These are phyloP conservation scores for Boleophthalmus pectinirostris DNA, from an alignment of 2,113 vertebrate genomes.

Conservation along the genomic window DNA sequence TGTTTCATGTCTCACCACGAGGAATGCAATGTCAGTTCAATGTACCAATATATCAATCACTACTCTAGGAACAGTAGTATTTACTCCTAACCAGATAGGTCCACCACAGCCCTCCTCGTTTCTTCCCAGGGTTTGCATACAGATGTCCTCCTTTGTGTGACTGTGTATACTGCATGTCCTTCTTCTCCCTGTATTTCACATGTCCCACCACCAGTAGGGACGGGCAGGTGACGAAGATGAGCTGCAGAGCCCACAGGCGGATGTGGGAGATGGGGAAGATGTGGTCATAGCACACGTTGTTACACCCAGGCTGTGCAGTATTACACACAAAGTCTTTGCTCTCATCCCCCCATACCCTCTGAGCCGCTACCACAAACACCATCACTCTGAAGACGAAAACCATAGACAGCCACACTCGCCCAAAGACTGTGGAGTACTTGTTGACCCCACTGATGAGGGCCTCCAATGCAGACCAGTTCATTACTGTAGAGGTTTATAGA, in stretches of 20 bases:
- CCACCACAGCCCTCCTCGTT: slow-evolving; percentile 92
- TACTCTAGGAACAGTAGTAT: neutral
- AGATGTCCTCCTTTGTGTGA: slow-evolving; percentile 38
- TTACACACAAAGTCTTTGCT: slow-evolving; percentile 92
- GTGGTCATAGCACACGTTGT: slow-evolving; percentile 87
- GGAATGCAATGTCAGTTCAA: neutral
- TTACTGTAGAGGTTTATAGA: slow-evolving; percentile 46
- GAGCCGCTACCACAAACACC: slow-evolving; percentile 90
- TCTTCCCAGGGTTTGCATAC: slow-evolving; percentile 84
- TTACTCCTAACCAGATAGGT: slow-evolving; percentile 82
- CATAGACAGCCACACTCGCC: slow-evolving; percentile 92
- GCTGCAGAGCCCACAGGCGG: slow-evolving; percentile 93
- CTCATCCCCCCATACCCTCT: slow-evolving; percentile 89
- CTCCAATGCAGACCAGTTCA: slow-evolving; percentile 89
- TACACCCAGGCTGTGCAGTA: slow-evolving; percentile 88
- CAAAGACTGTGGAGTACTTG: slow-evolving; percentile 90
- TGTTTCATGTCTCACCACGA: too few species aligned
- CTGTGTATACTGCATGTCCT: slow-evolving; percentile 64
- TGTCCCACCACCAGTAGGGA: slow-evolving; percentile 91
- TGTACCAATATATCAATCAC: neutral
- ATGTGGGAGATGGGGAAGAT: slow-evolving; percentile 93
- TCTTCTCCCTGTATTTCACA: slow-evolving; percentile 86
- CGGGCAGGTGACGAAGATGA: slow-evolving; percentile 94
- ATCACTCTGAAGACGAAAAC: slow-evolving; percentile 91
- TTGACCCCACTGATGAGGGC: slow-evolving; percentile 85